Evolutionary conservation across 2,113 vertebrate species (phyloP), one percentile per base, ranked within the genome.

Genomic region (Lagopus leucura): DNA sequence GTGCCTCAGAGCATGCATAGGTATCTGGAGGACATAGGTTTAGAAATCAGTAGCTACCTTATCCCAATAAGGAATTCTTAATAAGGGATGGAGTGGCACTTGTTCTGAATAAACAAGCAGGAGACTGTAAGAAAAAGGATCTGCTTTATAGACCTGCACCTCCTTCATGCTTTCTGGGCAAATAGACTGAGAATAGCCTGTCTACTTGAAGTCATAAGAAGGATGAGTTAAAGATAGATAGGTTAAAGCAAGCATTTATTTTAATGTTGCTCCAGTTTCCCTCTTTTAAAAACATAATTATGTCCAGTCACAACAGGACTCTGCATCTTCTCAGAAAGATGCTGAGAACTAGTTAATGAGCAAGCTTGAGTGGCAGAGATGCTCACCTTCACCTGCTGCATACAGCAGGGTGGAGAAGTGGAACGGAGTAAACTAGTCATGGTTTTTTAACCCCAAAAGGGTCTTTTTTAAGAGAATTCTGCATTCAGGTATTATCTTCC

Each of bases 401-500:
- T 27, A 11, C 7, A 40, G n/a, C 3, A 61, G 8, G 8, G 18
- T 73, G 45, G 79, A 85, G n/a, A 11, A 78, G 11, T 34, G 42
- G 40, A 86, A 80, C 28, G 8, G 13, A 69, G 43, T 52, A 72
- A 92, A 58, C 6, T 24, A 64, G 6, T 57, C 10, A 17, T 43
- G 7, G 5, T 69, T 88, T 82, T 67, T 82, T 57, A 48, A 45
- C 2, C 3, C 6, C 27, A 57, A 88, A 34, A 1, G 3, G 2
- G 60, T 71, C 30, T 4, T 38, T 38, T 38, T 9, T 38, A 47
- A 22, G 57, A 42, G 48, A 80, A 20, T 76, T 91, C 24, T 57
- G 8, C 0, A 0, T 84, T 64, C 0, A 1, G 1, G 13, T 77
- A 32, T 85, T 71, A 28, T 10, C 19, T 88, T 47, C 13, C 13